These are phyloP conservation scores for Athrips mouffetella DNA, from an alignment of 2,888 invertebrate species.

Conservation along the genomic window DNA sequence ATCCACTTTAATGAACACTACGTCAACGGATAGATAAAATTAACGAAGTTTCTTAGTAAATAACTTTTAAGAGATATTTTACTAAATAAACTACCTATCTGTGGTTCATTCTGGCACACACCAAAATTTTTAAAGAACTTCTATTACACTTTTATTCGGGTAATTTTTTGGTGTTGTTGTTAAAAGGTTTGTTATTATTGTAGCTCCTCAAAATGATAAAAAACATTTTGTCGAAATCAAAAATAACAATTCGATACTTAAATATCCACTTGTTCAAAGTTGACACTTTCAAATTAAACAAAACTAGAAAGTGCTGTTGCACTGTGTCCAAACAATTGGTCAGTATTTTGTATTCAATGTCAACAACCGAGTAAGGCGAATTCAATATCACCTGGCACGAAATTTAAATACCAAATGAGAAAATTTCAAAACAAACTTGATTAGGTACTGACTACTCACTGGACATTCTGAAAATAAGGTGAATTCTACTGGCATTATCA, in stretches of 20 bases:
- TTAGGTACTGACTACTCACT: not conserved
- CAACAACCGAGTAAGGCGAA: constrained; percentile 21
- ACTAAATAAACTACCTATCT: no score
- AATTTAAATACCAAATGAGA: constrained; percentile 23
- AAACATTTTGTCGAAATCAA: no score
- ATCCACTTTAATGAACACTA: constrained; percentile 28
- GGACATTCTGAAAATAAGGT: not conserved
- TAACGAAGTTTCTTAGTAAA: no score
- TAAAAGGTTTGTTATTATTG: no score
- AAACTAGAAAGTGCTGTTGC: not conserved
- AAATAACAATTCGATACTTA: not conserved
- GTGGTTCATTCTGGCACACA: no score
- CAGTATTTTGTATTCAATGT: constrained; percentile 18
- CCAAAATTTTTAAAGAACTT: no score
- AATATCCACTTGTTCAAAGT: not conserved
- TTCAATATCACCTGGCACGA: constrained; percentile 6
- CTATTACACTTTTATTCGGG: no score
- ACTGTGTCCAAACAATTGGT: constrained; percentile 8
- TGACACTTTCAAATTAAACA: constrained; percentile 1
- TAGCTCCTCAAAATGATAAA: no score
- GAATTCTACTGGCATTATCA: not conserved
- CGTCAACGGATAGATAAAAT: not conserved
- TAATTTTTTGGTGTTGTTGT: no score
- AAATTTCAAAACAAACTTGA: constrained; percentile 2
- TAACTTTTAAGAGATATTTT: no score